Evolutionary conservation across 2,888 invertebrate species (phyloP).

Genomic region (Parthenolecanium corni): DNA sequence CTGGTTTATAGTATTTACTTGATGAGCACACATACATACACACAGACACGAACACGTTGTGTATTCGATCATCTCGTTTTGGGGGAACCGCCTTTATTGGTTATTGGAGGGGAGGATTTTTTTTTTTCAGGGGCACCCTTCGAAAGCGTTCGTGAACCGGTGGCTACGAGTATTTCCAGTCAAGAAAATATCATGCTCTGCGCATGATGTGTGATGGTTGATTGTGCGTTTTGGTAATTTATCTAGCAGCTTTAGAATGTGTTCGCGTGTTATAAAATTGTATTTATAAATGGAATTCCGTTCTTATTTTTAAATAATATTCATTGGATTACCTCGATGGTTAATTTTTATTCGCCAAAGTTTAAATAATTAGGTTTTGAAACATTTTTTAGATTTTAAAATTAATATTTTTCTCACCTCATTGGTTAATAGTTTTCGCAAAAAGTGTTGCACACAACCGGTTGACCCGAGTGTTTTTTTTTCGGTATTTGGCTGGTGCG

Average conservation of each 20-base stretch:
- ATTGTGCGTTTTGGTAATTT: not conserved
- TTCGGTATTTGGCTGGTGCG: not conserved
- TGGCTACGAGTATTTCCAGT: conserved; percentile 26
- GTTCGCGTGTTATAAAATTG: not conserved
- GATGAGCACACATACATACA: no score
- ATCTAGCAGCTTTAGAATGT: not conserved
- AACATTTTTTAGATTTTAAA: no score
- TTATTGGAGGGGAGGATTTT: conserved; percentile 4
- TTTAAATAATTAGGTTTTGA: no score
- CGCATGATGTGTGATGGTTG: not conserved
- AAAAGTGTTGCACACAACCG: not conserved
- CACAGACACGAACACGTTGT: no score
- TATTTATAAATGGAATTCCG: no score
- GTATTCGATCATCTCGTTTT: no score
- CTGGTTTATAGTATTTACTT: no score
- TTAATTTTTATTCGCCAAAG: no score
- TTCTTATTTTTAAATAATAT: no score
- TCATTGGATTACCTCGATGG: no score
- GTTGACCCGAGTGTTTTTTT: not conserved
- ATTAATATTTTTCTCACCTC: no score
- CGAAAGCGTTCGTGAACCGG: conserved; percentile 19
- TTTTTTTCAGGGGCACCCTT: conserved; percentile 23
- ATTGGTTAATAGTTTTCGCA: not conserved
- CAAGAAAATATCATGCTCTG: not conserved
- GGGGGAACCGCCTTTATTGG: conserved; percentile 20